Evolutionary conservation across 2,797 vertebrate species (phyloP).

Genomic region (Ctenochaetus hawaiiensis): DNA sequence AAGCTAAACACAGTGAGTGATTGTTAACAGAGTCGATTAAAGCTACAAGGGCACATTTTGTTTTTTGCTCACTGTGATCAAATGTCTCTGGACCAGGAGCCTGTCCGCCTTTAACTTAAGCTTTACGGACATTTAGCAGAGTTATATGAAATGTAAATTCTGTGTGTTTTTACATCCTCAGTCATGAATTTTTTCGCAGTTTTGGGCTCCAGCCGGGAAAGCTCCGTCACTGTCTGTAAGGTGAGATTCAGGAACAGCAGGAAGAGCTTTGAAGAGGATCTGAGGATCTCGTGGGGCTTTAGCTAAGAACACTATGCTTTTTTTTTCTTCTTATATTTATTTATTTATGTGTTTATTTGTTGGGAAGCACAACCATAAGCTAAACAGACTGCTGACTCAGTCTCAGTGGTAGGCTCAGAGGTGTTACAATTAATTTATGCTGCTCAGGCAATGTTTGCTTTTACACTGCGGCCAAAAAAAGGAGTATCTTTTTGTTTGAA

Average conservation of each 20-base stretch:
- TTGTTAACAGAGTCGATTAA: not conserved
- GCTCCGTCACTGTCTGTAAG: not conserved
- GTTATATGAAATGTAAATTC: not conserved
- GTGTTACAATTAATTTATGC: constrained; percentile 45
- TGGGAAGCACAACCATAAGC: constrained; percentile 15
- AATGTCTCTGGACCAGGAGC: not conserved
- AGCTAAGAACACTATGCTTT: constrained; percentile 12
- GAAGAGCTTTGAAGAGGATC: constrained; percentile 28
- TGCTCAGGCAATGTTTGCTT: constrained; percentile 45
- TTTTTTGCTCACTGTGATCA: constrained; percentile 4
- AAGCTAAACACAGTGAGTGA: not conserved
- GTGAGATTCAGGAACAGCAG: constrained; percentile 19
- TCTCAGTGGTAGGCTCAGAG: constrained; percentile 15
- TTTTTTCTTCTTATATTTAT: constrained; percentile 24
- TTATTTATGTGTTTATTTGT: constrained; percentile 43
- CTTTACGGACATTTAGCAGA: not conserved
- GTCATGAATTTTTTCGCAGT: not conserved
- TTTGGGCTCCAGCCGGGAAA: too few relatives aligned
- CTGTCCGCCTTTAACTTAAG: not conserved
- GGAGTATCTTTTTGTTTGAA: constrained; percentile 13
- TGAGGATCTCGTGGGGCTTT: not conserved
- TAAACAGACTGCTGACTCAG: constrained; percentile 53
- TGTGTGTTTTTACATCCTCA: not conserved
- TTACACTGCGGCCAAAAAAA: constrained; percentile 23
- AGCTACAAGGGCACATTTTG: not conserved